Percentiles rank a stretch among this genome's conserved stretches.
These are phyloP conservation scores for Phengaris arion DNA, from an alignment of 2,888 invertebrate genomes.

Conservation along the genomic window DNA sequence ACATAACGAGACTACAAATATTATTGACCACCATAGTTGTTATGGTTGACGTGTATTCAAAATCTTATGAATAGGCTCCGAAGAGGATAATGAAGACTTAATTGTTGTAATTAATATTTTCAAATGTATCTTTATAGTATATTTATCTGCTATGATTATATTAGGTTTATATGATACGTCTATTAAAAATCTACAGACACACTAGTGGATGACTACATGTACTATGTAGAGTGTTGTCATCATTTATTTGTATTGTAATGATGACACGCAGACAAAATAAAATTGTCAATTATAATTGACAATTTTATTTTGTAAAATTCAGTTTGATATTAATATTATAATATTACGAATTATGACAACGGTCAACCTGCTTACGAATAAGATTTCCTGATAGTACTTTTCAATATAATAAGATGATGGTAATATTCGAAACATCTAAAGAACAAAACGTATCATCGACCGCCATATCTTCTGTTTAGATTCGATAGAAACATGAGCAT, in stretches of 20 bases:
- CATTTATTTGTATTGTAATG: no score
- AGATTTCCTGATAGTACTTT: no score
- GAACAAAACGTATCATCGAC: conserved; percentile 16
- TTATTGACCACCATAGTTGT: neutral
- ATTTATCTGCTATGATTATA: neutral
- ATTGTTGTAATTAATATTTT: neutral
- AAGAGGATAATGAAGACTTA: no score
- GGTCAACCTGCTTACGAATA: no score
- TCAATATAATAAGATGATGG: conserved; percentile 13
- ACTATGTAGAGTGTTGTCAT: no score
- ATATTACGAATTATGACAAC: no score
- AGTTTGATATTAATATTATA: no score
- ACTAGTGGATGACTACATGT: no score
- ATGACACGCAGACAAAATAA: no score
- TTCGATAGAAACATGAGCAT: conserved; percentile 26
- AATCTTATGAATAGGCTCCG: neutral
- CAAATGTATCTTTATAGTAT: neutral
- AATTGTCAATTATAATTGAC: no score
- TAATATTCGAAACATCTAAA: conserved; percentile 9
- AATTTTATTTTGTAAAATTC: no score
- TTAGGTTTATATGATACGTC: neutral
- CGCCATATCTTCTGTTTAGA: conserved; percentile 24
- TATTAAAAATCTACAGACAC: neutral
- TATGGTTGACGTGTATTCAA: neutral
- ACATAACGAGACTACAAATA: conserved; percentile 10